Base-by-base conservation (phyloP, 2,797 vertebrate species). In the Coregonus suidteri region DNA sequence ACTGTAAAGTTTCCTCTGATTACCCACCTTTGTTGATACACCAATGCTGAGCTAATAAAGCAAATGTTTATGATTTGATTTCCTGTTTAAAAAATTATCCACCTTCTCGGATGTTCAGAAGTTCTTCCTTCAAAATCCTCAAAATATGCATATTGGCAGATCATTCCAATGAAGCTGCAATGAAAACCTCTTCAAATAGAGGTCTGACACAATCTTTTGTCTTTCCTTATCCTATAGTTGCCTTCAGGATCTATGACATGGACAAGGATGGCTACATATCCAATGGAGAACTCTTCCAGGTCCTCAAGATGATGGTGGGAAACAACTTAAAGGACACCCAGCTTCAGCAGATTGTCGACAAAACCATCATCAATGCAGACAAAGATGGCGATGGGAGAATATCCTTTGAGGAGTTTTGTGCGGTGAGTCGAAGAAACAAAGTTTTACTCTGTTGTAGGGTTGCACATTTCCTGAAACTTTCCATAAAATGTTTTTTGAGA, bases 251-350 rank as follows among this genome's bases (percentile, higher is more conserved):
- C 92, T 97, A 97, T 35, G 97, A 98, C 89, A 96, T 98, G 96
- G 96, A 98, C 92, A 97, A 97, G 85, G 97, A 98, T 69, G 97
- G 96, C 52, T 98, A 96, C 88, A 98, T 98, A 87, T 98, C 97
- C 86, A 97, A 98, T 52, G 96, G 96, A 3, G 97, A 98, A 88
- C 96, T 97, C 76, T 98, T 98, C 94, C 96, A 97, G 88, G 96
- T 97, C 84, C 92, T 98, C 84, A 98, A 98, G 93, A 97, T 97
- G 96, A 98, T 98, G 97, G 97, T 97, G 84, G 96, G 97, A 78
- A 97, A 95, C 94, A 98, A 98, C 93, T 95, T 98, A 90, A 97
- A 97, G 91, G 97, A 98, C 92, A 97, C 96, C 54, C 97, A 98
- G 87, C 95, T 98, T 84, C 97, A 98, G 92, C 97, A 98, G 91